Conservation (phyloP, 1,140 invertebrate species). For the Drosophila kikkawai region DNA sequence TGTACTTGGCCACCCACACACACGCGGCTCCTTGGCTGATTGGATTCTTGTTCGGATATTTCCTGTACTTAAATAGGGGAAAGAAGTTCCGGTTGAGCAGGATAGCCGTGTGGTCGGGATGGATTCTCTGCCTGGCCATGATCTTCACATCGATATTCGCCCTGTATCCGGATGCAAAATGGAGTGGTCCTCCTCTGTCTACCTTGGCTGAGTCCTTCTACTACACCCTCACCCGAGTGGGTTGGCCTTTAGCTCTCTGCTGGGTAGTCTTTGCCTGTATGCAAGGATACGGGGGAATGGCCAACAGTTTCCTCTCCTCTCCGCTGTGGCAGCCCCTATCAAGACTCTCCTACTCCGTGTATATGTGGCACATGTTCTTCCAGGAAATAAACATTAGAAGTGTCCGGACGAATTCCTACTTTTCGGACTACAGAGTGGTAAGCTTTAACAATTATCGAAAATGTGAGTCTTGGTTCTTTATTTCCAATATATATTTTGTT, state of each 20-base stretch:
- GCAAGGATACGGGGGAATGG: constrained; percentile 87
- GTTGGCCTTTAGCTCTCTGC: constrained; percentile 87
- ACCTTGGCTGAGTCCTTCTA: constrained; percentile 87
- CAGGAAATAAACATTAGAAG: constrained; percentile 33
- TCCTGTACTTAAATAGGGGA: constrained; percentile 43
- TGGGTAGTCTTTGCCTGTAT: constrained; percentile 90
- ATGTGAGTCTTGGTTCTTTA: background rate
- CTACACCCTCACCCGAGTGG: constrained; percentile 87
- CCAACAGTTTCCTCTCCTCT: constrained; percentile 85
- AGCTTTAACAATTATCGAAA: background rate
- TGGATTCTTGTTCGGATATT: constrained; percentile 66
- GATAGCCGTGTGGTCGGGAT: constrained; percentile 39
- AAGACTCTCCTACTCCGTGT: constrained; percentile 86
- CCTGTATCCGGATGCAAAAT: constrained; percentile 62
- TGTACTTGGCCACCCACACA: constrained; percentile 59
- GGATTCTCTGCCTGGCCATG: constrained; percentile 61
- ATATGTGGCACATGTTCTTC: constrained; percentile 85
- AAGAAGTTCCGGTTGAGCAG: constrained; percentile 33
- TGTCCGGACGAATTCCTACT: constrained; percentile 38
- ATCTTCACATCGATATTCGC: constrained; percentile 73
- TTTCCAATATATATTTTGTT: background rate
- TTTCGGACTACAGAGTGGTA: constrained; percentile 57
- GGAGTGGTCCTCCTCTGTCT: constrained; percentile 52
- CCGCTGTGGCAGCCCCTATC: constrained; percentile 85
- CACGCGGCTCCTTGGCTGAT: constrained; percentile 66